A percentile compares a stretch with the other conserved stretches of the same genome.
These are phyloP conservation scores for Sylvicapra grimmia DNA, from an alignment of 2,113 vertebrate genomes.

Conservation along the genomic window DNA sequence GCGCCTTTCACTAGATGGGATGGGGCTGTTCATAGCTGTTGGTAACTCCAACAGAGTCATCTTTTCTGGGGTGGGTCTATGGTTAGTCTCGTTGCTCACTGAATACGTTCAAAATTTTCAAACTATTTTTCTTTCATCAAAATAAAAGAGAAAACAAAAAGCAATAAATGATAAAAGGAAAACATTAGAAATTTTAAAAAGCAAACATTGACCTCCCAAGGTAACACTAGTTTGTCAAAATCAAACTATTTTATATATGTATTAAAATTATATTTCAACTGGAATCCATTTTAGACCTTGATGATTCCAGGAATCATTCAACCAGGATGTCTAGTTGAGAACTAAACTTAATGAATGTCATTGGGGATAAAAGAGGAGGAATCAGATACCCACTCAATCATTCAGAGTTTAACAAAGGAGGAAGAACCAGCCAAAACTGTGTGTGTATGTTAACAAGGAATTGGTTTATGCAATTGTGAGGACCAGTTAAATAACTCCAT, in stretches of 20 bases:
- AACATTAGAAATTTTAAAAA: conserved; percentile 7
- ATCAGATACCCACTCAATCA: not conserved
- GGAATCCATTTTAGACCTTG: not conserved
- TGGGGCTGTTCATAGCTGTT: not conserved
- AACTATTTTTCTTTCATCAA: not conserved
- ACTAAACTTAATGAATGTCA: not conserved
- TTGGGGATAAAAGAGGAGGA: not conserved
- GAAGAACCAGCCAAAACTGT: not conserved
- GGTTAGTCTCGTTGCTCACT: not conserved
- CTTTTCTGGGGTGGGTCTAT: not conserved
- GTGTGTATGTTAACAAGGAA: not conserved
- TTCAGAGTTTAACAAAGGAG: not conserved
- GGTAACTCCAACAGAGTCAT: not conserved
- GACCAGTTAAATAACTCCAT: not conserved
- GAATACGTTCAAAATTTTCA: not conserved
- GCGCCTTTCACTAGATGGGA: not conserved
- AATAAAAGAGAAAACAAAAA: not conserved
- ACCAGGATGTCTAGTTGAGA: not conserved
- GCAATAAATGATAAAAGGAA: not conserved
- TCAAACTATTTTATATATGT: not conserved
- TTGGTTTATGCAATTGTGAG: not conserved
- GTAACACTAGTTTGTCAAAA: not conserved
- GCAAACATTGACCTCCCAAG: not conserved
- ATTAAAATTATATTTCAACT: not conserved
- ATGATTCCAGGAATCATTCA: not conserved